These are phyloP conservation scores for Elmis aenea DNA, from an alignment of 2,888 invertebrate species.

Conservation along the genomic window DNA sequence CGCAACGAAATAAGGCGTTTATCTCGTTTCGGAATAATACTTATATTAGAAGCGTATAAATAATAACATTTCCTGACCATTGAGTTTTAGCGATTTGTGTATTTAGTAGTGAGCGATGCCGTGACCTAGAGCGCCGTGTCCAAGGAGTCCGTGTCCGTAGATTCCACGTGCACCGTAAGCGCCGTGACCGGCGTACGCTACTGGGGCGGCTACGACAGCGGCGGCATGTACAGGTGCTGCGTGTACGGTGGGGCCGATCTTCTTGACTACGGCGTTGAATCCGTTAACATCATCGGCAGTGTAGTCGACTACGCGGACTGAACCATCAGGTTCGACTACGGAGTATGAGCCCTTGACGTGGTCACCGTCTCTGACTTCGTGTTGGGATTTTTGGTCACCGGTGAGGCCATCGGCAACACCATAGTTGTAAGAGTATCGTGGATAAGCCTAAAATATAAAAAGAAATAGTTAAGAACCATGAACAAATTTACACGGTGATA, in stretches of 20 bases:
- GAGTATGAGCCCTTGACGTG: constrained; percentile 51
- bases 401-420: constrained; percentile 58
- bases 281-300: constrained; percentile 30
- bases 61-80: too few relatives aligned
- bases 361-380: constrained; percentile 58
- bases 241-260: constrained; percentile 32
- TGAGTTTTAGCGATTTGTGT: too few relatives aligned
- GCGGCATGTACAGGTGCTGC: too few relatives aligned
- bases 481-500: too few relatives aligned
- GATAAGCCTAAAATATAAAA: constrained; percentile 47
- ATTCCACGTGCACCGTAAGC: constrained; percentile 11
- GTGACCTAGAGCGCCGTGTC: too few relatives aligned
- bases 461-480: neutral
- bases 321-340: constrained; percentile 47
- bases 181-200: constrained; percentile 8
- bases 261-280: constrained; percentile 42
- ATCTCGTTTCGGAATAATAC: too few relatives aligned
- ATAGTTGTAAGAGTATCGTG: constrained; percentile 57
- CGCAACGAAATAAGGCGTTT: too few relatives aligned
- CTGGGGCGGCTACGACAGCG: too few relatives aligned
- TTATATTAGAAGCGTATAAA: too few relatives aligned
- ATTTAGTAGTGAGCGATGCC: constrained; percentile 7
- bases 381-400: constrained; percentile 57
- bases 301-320: constrained; percentile 41
- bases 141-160: constrained; percentile 10